phyloP scores from a whole-genome alignment of 2,113 vertebrate species.

The Pterocles burchelli region DNA sequence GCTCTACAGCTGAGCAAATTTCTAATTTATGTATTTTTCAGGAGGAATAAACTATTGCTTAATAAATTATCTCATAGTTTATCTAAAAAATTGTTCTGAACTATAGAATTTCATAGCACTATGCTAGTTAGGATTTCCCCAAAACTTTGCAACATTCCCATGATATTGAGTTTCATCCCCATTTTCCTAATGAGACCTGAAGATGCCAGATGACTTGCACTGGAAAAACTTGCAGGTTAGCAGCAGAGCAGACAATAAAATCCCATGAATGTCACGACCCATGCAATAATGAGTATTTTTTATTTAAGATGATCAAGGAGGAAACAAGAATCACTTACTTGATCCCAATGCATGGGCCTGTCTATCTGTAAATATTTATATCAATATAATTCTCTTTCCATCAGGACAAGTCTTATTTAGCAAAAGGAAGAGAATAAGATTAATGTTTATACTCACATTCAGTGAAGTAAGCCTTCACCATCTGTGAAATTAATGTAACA shows the following conservation, averaged over 20 bases:
- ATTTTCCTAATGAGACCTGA: background rate
- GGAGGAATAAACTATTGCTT: background rate
- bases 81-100: background rate
- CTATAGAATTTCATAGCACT: background rate
- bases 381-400: background rate
- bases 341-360: fast-evolving
- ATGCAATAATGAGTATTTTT: background rate
- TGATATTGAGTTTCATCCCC: background rate
- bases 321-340: background rate
- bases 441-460: background rate
- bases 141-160: background rate
- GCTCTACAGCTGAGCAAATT: background rate
- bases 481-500: conserved; percentile 43
- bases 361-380: conserved; percentile 1
- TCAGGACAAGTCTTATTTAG: background rate
- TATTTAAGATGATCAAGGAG: background rate
- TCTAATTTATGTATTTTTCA: background rate
- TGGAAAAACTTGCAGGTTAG: background rate
- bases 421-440: background rate
- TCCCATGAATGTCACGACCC: background rate
- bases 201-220: background rate
- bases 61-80: background rate
- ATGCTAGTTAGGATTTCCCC: background rate
- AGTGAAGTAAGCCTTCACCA: background rate
- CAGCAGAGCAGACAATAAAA: background rate